Evolutionary conservation across 37 sponge, comb jelly and placozoan genomes (phyloP), one percentile per base, ranked within the genome.

Genomic region (Dysidea cf. avara): DNA sequence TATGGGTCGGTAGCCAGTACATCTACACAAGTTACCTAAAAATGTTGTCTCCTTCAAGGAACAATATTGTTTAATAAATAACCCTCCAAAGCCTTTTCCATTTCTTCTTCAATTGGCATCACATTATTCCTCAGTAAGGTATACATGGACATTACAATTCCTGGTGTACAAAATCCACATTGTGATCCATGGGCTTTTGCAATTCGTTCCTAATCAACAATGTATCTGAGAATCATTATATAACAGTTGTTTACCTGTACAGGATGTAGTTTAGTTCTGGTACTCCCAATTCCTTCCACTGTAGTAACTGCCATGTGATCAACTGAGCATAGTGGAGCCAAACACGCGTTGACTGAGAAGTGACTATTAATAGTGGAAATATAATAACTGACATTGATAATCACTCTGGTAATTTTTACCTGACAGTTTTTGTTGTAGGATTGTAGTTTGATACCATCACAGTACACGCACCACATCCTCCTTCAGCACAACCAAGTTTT

Each of bases 161-260:
- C 94, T 22, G 94, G 94, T n/a, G 94, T 87, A 39, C 94, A 94
- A 75, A 94, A 94, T 0, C 94, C 94, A 70, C 94, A 94, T 74
- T 94, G 94, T 7, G 88, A 84, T 1, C 90, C 94, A 48, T 94
- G 89, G 61, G 86, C 78, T 52, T 67, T 54, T 2, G 90, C 94
- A 36, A 94, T 82, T 51, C 94, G 40, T 58, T 86, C 87, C 81
- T 86, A 36, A 25, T 4, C 7, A 31, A 9, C 53, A 14, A 50
- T 17, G 17, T 50, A 20, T 14, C 14, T 20, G 14, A 17, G 17
- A 50, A 50, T 20, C 17, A 50, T 50, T 50, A 20, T 50, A 14
- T 50, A 49, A 13, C 14, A 29, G 32, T 18, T 9, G 12, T 38
- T 32, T 58, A 91, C 94, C 72, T 93, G 95, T 36, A 81, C 74